Percentiles rank a stretch among this genome's conserved stretches.
These are phyloP conservation scores for Hormaphis cornu DNA, from an alignment of 1,140 invertebrate genomes.

Conservation along the genomic window DNA sequence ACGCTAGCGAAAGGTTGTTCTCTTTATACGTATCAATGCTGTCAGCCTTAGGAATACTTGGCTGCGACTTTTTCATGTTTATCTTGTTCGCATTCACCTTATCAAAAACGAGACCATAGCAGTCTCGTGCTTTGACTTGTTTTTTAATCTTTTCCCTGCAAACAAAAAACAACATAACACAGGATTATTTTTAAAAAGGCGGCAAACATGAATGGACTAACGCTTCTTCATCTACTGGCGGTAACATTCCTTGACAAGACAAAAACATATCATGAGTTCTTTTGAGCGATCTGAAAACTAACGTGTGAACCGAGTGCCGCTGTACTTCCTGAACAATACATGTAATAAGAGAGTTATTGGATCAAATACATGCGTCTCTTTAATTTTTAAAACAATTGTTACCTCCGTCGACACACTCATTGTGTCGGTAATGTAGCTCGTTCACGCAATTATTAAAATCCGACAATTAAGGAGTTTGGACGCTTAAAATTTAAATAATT, in stretches of 20 bases:
- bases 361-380: not conserved
- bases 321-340: conserved; percentile 67
- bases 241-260: conserved; percentile 75
- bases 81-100: conserved; percentile 53
- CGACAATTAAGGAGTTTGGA: too few species aligned
- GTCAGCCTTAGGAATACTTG: not conserved
- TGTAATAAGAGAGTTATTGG: conserved; percentile 31
- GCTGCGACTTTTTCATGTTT: conserved; percentile 29
- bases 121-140: conserved; percentile 71
- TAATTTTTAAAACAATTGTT: not conserved
- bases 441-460: too few species aligned
- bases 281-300: conserved; percentile 94
- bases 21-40: not conserved
- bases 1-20: not conserved
- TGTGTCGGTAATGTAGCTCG: too few species aligned
- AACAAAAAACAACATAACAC: conserved; percentile 38
- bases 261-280: conserved; percentile 97
- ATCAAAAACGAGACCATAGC: conserved; percentile 78
- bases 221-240: conserved; percentile 72
- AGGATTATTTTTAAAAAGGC: conserved; percentile 9
- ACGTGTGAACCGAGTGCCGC: conserved; percentile 90
- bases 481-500: too few species aligned
- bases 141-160: conserved; percentile 66
- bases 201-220: conserved; percentile 47
- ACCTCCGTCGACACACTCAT: too few species aligned